These are phyloP conservation scores for Drosophila barbarae DNA, from an alignment of 2,888 invertebrate genomes.

Conservation along the genomic window DNA sequence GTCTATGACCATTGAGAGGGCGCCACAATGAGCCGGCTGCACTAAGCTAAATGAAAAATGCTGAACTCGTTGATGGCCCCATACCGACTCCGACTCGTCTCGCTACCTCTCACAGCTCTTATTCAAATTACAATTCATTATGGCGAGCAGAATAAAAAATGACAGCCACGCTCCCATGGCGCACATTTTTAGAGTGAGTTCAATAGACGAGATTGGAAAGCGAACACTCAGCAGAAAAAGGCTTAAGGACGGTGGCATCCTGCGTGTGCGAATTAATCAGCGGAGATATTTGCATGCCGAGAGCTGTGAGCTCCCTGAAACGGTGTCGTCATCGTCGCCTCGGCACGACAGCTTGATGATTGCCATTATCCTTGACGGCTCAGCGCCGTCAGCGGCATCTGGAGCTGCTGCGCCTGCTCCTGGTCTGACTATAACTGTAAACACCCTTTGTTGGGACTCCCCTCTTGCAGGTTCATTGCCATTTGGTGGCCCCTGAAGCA, in stretches of 20 bases:
- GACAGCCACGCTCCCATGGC: constrained; percentile 17
- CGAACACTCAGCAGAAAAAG: constrained; percentile 70
- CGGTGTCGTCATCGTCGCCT: constrained; percentile 64
- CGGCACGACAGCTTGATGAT: constrained; percentile 46
- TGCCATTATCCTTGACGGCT: constrained; percentile 57
- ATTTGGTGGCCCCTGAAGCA: constrained; percentile 97
- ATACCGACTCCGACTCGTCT: constrained; percentile 16
- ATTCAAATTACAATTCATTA: constrained; percentile 72
- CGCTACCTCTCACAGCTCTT: constrained; percentile 43
- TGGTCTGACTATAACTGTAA: constrained; percentile 41
- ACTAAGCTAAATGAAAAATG: constrained; percentile 70
- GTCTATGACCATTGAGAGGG: constrained; percentile 41
- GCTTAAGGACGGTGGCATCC: constrained; percentile 66
- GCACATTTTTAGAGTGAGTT: constrained; percentile 44
- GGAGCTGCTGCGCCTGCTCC: constrained; percentile 4
- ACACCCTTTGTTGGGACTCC: constrained; percentile 59
- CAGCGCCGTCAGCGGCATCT: constrained; percentile 28
- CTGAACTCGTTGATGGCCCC: constrained; percentile 38
- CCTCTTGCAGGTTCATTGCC: constrained; percentile 92
- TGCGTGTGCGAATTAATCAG: constrained; percentile 73
- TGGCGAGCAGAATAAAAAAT: constrained; percentile 55
- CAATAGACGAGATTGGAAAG: constrained; percentile 71
- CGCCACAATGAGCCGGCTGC: constrained; percentile 52
- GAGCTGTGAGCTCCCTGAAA: constrained; percentile 40
- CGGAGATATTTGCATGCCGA: constrained; percentile 66